Evolutionary conservation across 2,113 vertebrate genomes (phyloP).

Genomic region (Coreoperca whiteheadi): DNA sequence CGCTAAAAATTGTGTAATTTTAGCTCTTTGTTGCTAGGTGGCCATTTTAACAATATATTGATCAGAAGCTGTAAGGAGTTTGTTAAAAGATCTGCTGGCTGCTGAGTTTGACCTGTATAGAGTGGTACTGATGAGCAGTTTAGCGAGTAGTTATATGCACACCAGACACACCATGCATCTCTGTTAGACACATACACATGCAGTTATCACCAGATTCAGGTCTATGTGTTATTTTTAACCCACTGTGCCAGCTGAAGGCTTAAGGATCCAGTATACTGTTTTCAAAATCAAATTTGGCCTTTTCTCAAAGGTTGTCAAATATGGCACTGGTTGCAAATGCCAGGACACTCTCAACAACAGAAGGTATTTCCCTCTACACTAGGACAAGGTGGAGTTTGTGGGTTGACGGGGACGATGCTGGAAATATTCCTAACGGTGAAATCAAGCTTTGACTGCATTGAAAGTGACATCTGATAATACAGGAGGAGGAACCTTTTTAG

Average conservation of each 20-base stretch:
- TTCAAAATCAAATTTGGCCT: constrained; percentile 4
- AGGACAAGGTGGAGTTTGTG: neutral
- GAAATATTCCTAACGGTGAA: neutral
- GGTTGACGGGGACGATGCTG: neutral
- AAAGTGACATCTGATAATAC: neutral
- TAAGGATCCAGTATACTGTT: neutral
- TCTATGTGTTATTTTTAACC: constrained; percentile 34
- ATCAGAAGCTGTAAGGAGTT: neutral
- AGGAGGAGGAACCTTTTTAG: neutral
- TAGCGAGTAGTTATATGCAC: neutral
- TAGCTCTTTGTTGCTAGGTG: neutral
- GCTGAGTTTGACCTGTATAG: constrained; percentile 1
- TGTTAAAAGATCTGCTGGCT: neutral
- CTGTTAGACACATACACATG: constrained; percentile 4
- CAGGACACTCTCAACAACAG: constrained; percentile 1
- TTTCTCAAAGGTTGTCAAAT: neutral
- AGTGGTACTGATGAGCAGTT: neutral
- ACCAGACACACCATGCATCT: neutral
- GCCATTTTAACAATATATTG: neutral
- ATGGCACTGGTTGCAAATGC: neutral
- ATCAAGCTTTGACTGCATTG: neutral
- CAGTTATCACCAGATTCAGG: neutral
- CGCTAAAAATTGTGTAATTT: constrained; percentile 11
- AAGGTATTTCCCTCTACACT: neutral
- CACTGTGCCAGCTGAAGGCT: constrained; percentile 1